These are phyloP conservation scores for Struthio camelus DNA, from an alignment of 2,113 vertebrate genomes.

Conservation along the genomic window DNA sequence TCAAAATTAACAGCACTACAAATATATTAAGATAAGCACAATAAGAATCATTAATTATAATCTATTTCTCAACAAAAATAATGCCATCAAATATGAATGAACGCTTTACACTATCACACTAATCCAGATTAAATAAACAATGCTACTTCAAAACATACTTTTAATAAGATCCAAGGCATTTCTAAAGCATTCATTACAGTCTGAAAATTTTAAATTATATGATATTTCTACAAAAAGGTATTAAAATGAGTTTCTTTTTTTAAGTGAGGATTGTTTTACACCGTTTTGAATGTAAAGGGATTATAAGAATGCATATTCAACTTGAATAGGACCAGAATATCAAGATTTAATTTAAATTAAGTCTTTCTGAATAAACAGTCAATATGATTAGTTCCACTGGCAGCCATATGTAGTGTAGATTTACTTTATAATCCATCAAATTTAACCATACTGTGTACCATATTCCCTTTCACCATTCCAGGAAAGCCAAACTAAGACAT, in stretches of 20 bases:
- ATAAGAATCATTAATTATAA: not conserved
- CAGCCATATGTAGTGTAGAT: not conserved
- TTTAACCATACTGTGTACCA: not conserved
- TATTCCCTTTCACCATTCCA: not conserved
- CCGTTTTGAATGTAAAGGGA: conserved; percentile 32
- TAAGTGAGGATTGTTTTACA: not conserved
- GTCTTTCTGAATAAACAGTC: not conserved
- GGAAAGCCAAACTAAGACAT: not conserved
- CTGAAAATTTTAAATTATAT: not conserved
- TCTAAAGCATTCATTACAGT: not conserved
- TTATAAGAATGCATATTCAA: not conserved
- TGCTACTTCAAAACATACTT: not conserved
- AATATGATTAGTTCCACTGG: not conserved
- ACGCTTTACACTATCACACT: not conserved
- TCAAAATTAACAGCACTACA: not conserved
- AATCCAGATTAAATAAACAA: not conserved
- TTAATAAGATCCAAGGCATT: not conserved
- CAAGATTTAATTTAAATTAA: conserved; percentile 36
- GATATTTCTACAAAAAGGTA: not conserved
- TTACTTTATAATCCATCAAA: not conserved
- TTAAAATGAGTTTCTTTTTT: not conserved
- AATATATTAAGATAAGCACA: not conserved
- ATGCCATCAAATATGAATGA: not conserved
- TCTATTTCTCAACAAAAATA: not conserved
- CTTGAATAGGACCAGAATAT: not conserved